phyloP scores from a whole-genome alignment of 2,888 invertebrate species.

The Ennomos quercinarius region DNA sequence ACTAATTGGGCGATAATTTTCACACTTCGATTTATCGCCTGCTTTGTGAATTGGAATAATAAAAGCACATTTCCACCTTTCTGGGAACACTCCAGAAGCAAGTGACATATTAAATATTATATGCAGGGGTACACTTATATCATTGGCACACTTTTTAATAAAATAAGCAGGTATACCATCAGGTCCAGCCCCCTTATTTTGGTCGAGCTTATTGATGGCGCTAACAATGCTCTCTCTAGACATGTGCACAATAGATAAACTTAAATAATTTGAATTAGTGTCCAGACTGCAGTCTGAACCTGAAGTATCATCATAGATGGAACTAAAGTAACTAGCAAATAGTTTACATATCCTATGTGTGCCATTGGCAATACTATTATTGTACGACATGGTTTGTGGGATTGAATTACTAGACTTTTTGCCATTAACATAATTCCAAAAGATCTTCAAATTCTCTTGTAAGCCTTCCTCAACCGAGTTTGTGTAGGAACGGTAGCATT shows the following conservation, averaged over 20 bases:
- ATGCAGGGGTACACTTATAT: conserved; percentile 1
- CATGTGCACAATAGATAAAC: not conserved
- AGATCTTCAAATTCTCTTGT: conserved; percentile 6
- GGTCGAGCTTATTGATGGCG: conserved; percentile 7
- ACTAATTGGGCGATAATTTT: conserved; percentile 25
- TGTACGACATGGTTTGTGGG: conserved; percentile 5
- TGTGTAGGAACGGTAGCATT: not conserved
- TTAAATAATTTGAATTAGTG: not conserved
- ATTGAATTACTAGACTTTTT: conserved; percentile 3
- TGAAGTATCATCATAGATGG: conserved; percentile 16
- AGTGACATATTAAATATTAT: conserved; percentile 33
- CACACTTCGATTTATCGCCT: conserved; percentile 22
- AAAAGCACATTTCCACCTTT: conserved; percentile 29
- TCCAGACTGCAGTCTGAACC: too few relatives aligned
- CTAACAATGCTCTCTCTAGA: not conserved
- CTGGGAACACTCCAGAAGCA: conserved; percentile 24
- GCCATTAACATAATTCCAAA: conserved; percentile 16
- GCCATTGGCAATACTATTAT: not conserved
- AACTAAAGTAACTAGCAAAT: too few relatives aligned
- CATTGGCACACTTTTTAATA: conserved; percentile 7
- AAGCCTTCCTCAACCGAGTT: conserved; percentile 1
- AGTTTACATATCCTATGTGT: conserved; percentile 2
- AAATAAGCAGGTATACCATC: conserved; percentile 18
- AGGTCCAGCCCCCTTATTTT: conserved; percentile 17
- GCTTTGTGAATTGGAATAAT: conserved; percentile 32